phyloP scores from a whole-genome alignment of 2,888 invertebrate species.

The Lampropteryx suffumata region DNA sequence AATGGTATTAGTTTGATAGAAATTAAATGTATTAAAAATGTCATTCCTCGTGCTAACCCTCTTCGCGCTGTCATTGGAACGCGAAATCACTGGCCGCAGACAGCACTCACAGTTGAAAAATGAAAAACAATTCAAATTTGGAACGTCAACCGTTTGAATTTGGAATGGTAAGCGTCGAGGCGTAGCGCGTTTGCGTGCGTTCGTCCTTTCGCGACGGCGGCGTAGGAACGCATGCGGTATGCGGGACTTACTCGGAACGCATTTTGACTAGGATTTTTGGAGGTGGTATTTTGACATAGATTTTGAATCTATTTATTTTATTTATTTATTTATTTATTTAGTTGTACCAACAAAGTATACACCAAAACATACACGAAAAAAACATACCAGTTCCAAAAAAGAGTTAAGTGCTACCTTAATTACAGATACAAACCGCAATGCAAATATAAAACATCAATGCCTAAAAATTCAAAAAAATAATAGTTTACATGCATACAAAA shows the following conservation, averaged over 20 bases:
- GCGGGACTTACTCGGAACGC: conserved; percentile 29
- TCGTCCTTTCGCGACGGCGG: conserved; percentile 44
- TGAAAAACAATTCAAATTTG: conserved; percentile 78
- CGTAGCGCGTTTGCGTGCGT: conserved; percentile 41
- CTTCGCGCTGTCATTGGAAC: conserved; percentile 38
- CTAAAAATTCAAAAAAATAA: no score
- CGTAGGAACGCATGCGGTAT: conserved; percentile 53
- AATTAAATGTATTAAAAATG: no score
- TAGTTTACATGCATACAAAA: no score
- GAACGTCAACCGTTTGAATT: conserved; percentile 77
- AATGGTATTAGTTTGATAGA: no score
- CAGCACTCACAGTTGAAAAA: conserved; percentile 68
- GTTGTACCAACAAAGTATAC: no score
- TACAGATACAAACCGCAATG: no score
- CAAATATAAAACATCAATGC: no score
- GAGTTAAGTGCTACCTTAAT: no score
- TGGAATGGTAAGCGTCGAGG: conserved; percentile 51
- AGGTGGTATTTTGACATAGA: background rate
- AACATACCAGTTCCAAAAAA: no score
- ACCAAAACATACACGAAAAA: no score
- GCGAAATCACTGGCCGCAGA: conserved; percentile 64
- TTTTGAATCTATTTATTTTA: no score
- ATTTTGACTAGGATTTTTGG: conserved; percentile 5
- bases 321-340: no score
- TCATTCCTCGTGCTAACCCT: background rate